These are phyloP conservation scores for Pteropus alecto DNA, from an alignment of 2,113 vertebrate species.

Conservation along the genomic window DNA sequence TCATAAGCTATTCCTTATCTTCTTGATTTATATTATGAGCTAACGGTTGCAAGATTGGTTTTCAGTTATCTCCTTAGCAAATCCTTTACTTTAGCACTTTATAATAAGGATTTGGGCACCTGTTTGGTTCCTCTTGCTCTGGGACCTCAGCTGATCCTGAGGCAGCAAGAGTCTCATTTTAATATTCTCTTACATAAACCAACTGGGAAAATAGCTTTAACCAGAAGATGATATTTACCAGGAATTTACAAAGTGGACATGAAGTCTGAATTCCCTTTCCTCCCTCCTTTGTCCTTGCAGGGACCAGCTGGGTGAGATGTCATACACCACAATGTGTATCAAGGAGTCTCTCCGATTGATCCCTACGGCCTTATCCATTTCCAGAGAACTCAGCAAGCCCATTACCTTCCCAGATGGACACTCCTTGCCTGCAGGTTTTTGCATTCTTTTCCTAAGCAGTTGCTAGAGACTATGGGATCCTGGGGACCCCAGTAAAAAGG, in stretches of 20 bases:
- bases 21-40: not conserved
- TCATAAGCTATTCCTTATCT: not conserved
- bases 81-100: not conserved
- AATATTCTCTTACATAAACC: not conserved
- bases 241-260: not conserved
- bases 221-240: not conserved
- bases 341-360: constrained; percentile 91
- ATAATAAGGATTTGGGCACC: not conserved
- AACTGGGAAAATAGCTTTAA: not conserved
- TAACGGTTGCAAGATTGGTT: not conserved
- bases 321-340: constrained; percentile 95
- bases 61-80: not conserved
- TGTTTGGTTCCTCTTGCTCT: not conserved
- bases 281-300: constrained; percentile 75
- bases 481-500: not conserved
- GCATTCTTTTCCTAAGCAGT: constrained; percentile 11
- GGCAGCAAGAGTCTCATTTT: not conserved
- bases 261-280: not conserved
- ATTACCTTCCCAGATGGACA: constrained; percentile 91
- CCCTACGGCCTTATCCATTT: constrained; percentile 85
- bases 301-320: constrained; percentile 90
- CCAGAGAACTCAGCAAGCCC: constrained; percentile 86
- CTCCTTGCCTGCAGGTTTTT: constrained; percentile 88
- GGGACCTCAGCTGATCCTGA: not conserved
- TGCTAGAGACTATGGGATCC: not conserved